Evolutionary conservation across 2,113 vertebrate genomes (phyloP), one percentile per base, ranked within the genome.

Genomic region (Eulacestoma nigropectus): DNA sequence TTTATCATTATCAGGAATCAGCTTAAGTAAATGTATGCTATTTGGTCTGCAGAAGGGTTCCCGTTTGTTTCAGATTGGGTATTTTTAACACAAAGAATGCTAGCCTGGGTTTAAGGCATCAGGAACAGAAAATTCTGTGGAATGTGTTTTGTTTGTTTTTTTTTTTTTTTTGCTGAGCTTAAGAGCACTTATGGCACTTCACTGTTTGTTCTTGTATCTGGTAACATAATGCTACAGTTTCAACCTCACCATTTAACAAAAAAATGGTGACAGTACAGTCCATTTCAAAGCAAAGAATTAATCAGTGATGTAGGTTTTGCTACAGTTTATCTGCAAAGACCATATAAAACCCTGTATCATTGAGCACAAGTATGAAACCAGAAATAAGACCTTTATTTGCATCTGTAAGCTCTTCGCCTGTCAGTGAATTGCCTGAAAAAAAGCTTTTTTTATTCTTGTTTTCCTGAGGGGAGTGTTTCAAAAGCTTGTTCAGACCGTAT

Each of bases 151-250:
- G 25, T 5, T 3, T 44, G 35, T 57, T 49, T 39, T 47, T n/a
- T n/a, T n/a, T n/a, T n/a, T n/a, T 9, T 15, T 15, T 39, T 39
- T 9, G 0, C 0, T n/a, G 30, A 29, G 3, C 21, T 91, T 56
- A 74, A 67, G 35, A 42, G 6, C 6, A 52, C 15, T 78, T 70
- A 4, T 1, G 27, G 30, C 19, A 25, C 22, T 67, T 65, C 37
- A 33, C 4, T 72, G 18, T 50, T 68, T 88, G 21, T 26, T 87
- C 18, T 47, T 65, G 3, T 53, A 15, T 49, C 46, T 89, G n/a
- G 7, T 44, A 64, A 62, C 14, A 55, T 33, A 56, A 50, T 46
- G 15, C 29, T 70, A 17, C 37, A 55, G 23, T 63, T 93, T 78
- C 21, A 75, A 5, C 33, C 30, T 63, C 25, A 32, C 4, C 23